phyloP scores from a whole-genome alignment of 2,888 invertebrate species.

The Dynastes maya region DNA sequence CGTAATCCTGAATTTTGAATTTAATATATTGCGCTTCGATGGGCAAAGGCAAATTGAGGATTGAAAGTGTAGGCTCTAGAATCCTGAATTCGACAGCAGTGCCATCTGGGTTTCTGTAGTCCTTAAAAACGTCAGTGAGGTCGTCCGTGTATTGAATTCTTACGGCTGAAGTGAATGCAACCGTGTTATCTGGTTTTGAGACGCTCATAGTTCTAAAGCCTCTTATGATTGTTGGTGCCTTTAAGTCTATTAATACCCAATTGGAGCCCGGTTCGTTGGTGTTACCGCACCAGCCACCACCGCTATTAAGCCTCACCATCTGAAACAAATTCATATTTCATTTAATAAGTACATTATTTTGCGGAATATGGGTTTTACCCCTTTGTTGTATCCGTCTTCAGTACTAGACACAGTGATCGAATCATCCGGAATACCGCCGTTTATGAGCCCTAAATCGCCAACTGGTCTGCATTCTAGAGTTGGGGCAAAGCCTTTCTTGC shows the following conservation, averaged over 20 bases:
- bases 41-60: slow-evolving; percentile 90
- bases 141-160: slow-evolving; percentile 91
- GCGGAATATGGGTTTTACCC: slow-evolving; percentile 72
- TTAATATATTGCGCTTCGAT: slow-evolving; percentile 92
- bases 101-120: slow-evolving; percentile 93
- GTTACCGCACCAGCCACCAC: slow-evolving; percentile 92
- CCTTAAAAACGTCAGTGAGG: slow-evolving; percentile 90
- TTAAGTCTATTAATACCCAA: slow-evolving; percentile 90
- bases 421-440: slow-evolving; percentile 92
- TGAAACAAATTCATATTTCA: slow-evolving; percentile 62
- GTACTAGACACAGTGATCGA: slow-evolving; percentile 89
- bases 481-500: slow-evolving; percentile 86
- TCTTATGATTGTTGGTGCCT: slow-evolving; percentile 90
- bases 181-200: slow-evolving; percentile 84
- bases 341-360: background rate
- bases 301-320: slow-evolving; percentile 88
- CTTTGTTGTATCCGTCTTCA: slow-evolving; percentile 87
- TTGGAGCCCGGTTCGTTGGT: slow-evolving; percentile 89
- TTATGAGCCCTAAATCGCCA: slow-evolving; percentile 89
- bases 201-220: slow-evolving; percentile 95
- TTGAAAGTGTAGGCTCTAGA: slow-evolving; percentile 91
- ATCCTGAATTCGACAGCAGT: slow-evolving; percentile 94
- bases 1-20: slow-evolving; percentile 88
- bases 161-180: slow-evolving; percentile 92
- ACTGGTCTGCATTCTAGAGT: slow-evolving; percentile 93